Percentiles rank a stretch among this genome's conserved stretches.
Evolutionary conservation across 2,797 vertebrate genomes (phyloP).

Genomic region (Urocyon cinereoargenteus): DNA sequence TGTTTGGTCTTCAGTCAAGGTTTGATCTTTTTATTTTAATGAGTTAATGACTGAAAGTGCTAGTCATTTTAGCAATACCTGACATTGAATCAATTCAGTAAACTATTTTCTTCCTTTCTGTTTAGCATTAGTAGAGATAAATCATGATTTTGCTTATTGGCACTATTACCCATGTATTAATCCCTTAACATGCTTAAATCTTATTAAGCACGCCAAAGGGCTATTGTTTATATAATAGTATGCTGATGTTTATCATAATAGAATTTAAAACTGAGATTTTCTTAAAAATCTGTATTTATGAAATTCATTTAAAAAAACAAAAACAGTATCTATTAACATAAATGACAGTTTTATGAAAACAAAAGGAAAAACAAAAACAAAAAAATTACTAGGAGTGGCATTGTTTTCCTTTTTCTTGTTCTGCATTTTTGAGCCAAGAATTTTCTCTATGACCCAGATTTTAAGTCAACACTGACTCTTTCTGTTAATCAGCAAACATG

Average conservation of each 20-base stretch:
- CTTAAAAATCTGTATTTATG: neutral
- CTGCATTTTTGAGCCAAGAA: neutral
- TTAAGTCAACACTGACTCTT: conserved; percentile 24
- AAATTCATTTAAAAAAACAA: conserved; percentile 8
- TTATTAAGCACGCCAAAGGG: neutral
- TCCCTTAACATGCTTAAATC: neutral
- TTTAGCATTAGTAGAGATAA: neutral
- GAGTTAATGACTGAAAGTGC: neutral
- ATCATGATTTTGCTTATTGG: neutral
- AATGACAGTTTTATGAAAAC: neutral
- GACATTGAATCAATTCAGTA: neutral
- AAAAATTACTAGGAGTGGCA: neutral
- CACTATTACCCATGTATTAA: neutral
- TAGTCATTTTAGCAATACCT: neutral
- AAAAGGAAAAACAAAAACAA: neutral
- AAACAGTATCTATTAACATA: neutral
- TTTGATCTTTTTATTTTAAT: neutral
- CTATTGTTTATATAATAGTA: neutral
- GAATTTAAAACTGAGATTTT: conserved; percentile 18
- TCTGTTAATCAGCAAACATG: neutral
- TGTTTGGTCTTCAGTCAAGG: neutral
- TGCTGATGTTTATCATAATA: neutral
- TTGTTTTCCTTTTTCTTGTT: neutral
- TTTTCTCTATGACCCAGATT: neutral
- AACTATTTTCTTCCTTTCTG: neutral